phyloP scores from a whole-genome alignment of 2,797 vertebrate species.

The Buceros bicornis region DNA sequence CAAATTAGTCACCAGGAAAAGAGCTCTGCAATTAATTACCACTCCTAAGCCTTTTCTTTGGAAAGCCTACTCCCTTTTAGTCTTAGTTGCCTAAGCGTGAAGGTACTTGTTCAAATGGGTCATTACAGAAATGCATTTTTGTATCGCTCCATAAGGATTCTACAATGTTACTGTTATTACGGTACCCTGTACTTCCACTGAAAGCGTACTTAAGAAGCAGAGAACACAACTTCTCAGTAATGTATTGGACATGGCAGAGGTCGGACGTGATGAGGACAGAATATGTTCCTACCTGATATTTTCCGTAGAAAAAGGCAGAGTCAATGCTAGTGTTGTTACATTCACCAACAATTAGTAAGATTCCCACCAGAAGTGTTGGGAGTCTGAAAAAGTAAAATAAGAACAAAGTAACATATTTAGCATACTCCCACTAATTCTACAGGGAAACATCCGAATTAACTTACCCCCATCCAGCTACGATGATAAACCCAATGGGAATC shows the following conservation, averaged over 20 bases:
- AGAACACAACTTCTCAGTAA: neutral
- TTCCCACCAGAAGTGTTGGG: conserved; percentile 85
- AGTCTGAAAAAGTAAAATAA: conserved; percentile 81
- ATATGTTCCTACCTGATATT: conserved; percentile 85
- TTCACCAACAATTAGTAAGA: conserved; percentile 88
- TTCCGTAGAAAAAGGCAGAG: conserved; percentile 93
- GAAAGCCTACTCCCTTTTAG: conserved; percentile 11
- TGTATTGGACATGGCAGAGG: neutral
- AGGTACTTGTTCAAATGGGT: neutral
- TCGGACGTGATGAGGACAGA: neutral
- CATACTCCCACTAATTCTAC: neutral
- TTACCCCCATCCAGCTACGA: conserved; percentile 95
- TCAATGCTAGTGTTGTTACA: conserved; percentile 83
- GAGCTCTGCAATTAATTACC: neutral
- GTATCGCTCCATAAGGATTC: neutral
- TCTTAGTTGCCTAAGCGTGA: neutral
- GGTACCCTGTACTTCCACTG: neutral
- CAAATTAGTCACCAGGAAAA: conserved; percentile 46
- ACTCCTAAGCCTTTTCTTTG: neutral
- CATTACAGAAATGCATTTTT: conserved; percentile 13
- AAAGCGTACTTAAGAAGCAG: neutral
- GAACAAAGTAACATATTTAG: neutral
- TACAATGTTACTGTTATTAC: neutral
- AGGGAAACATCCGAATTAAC: conserved; percentile 60
- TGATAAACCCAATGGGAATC: conserved; percentile 83